phyloP scores from a whole-genome alignment of 1,140 invertebrate genomes.

The Drosophila ironensis region DNA sequence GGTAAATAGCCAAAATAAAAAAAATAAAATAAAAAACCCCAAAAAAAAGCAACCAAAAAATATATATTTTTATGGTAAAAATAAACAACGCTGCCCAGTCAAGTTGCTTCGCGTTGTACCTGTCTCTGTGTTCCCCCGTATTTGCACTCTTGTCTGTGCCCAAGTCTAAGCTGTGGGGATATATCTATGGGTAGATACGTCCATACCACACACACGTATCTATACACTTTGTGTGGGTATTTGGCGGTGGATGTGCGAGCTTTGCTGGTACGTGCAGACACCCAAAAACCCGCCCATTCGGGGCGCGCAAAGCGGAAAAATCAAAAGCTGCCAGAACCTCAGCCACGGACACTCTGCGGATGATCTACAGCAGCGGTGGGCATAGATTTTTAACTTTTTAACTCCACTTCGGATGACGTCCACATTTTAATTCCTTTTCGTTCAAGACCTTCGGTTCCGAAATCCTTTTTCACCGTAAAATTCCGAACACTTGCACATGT shows the following conservation, averaged over 20 bases:
- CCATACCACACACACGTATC: background rate
- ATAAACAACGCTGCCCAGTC: conserved; percentile 36
- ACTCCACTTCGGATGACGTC: no score
- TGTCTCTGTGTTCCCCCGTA: conserved; percentile 5
- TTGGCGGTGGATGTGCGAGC: no score
- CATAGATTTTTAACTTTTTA: background rate
- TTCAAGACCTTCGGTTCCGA: no score
- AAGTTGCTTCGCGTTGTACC: conserved; percentile 31
- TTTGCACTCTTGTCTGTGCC: conserved; percentile 8
- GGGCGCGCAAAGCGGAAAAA: conserved; percentile 41
- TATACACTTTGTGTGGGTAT: background rate
- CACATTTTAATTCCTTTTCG: no score
- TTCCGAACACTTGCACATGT: no score
- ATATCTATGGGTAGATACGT: background rate
- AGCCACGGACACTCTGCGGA: background rate
- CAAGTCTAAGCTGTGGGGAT: conserved; percentile 23
- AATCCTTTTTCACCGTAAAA: no score
- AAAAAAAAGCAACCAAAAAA: conserved; percentile 14
- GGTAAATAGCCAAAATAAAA: conserved; percentile 38
- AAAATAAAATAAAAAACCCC: conserved; percentile 3
- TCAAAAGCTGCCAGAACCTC: conserved; percentile 23
- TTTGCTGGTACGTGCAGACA: conserved; percentile 50
- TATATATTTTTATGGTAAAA: conserved; percentile 27
- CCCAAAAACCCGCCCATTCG: conserved; percentile 54
- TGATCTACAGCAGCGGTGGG: background rate